Evolutionary conservation across 2,888 invertebrate genomes (phyloP).

Genomic region (Ormia ochracea): DNA sequence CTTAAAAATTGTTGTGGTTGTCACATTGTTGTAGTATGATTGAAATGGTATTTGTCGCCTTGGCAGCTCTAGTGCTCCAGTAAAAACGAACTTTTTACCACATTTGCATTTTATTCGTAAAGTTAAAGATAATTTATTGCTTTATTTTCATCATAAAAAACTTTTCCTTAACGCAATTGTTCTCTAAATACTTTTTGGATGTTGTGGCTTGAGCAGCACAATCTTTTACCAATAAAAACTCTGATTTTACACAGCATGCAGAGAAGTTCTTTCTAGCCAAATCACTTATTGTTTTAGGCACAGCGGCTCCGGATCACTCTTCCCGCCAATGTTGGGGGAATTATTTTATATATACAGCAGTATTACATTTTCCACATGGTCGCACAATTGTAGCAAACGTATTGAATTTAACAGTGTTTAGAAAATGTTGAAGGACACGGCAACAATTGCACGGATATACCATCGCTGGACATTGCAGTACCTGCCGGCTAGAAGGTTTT

Average conservation of each 20-base stretch:
- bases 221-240: conserved; percentile 63
- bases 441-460: conserved; percentile 48
- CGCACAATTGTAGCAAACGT: conserved; percentile 61
- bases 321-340: conserved; percentile 66
- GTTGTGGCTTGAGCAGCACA: conserved; percentile 70
- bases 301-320: conserved; percentile 68
- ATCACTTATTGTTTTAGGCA: conserved; percentile 66
- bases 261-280: conserved; percentile 68
- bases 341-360: conserved; percentile 67
- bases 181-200: conserved; percentile 70
- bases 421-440: not conserved
- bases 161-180: conserved; percentile 57
- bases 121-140: not conserved
- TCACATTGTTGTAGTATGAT: too few species aligned
- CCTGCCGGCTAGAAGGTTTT: conserved; percentile 70
- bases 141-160: not conserved
- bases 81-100: not conserved
- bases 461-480: conserved; percentile 69
- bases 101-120: not conserved
- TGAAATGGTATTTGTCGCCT: too few species aligned
- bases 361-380: not conserved
- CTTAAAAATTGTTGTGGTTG: too few species aligned
- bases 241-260: conserved; percentile 65
- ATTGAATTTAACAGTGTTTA: conserved; percentile 53
- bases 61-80: too few species aligned